These are phyloP conservation scores for Drosophila pruinosa DNA, from an alignment of 1,140 invertebrate genomes.

Conservation along the genomic window DNA sequence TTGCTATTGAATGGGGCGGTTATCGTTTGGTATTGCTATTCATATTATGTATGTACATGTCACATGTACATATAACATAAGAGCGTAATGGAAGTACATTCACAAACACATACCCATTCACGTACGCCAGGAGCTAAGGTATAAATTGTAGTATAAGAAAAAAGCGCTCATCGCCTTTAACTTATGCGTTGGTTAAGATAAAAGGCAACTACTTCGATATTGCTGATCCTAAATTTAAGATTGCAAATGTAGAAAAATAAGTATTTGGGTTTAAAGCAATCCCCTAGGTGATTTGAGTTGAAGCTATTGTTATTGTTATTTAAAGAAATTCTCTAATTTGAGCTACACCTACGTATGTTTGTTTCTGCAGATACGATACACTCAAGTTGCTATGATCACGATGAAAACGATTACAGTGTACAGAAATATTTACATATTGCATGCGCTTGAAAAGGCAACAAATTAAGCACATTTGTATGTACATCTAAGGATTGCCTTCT, in stretches of 20 bases:
- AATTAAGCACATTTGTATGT: background rate
- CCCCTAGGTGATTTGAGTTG: background rate
- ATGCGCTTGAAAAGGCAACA: background rate
- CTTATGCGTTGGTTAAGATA: background rate
- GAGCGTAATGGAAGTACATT: constrained; percentile 23
- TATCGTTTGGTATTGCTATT: constrained; percentile 12
- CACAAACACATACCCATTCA: constrained; percentile 10
- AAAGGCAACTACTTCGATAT: constrained; percentile 7
- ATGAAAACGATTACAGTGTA: background rate
- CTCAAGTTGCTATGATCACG: background rate
- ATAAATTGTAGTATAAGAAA: background rate
- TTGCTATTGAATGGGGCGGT: constrained; percentile 2
- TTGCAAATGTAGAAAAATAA: constrained; percentile 29
- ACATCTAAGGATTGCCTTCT: constrained; percentile 14
- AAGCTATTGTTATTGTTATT: background rate
- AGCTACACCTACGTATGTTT: constrained; percentile 10
- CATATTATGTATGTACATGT: constrained; percentile 7
- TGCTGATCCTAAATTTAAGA: constrained; percentile 2
- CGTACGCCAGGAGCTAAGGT: background rate
- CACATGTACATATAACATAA: constrained; percentile 9
- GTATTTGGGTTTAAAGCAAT: background rate
- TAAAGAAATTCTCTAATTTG: constrained; percentile 8
- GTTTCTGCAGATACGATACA: background rate
- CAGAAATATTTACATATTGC: background rate
- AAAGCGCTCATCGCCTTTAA: constrained; percentile 15